Percentiles rank a stretch among this genome's conserved stretches.
These are phyloP conservation scores for Picathartes gymnocephalus DNA, from an alignment of 2,113 vertebrate species.

Conservation along the genomic window DNA sequence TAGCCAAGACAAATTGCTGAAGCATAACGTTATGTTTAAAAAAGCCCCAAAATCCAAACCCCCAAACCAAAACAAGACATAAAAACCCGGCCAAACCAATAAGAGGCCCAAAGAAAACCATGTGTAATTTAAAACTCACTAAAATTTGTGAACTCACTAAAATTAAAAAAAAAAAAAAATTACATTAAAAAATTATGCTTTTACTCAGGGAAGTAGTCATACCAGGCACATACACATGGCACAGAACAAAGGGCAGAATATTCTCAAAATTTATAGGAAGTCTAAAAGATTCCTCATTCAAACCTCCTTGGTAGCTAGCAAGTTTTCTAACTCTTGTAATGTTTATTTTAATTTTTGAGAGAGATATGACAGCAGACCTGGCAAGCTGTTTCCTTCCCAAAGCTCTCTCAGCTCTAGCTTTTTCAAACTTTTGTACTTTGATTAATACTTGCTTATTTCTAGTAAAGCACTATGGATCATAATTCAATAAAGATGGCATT, in stretches of 20 bases:
- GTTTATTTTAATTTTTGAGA: not conserved
- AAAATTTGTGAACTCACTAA: not conserved
- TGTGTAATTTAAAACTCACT: not conserved
- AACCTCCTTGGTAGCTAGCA: not conserved
- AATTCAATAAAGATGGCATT: constrained; percentile 70
- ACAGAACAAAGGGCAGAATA: not conserved
- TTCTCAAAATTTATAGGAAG: not conserved
- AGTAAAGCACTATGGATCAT: constrained; percentile 54
- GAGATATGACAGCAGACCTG: not conserved
- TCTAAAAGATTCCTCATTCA: not conserved
- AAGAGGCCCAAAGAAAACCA: not conserved
- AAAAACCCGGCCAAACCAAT: not conserved
- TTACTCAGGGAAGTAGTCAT: not conserved
- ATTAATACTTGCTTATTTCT: constrained; percentile 68
- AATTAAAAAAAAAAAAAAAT: not conserved
- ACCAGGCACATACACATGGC: not conserved
- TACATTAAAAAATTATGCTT: not conserved
- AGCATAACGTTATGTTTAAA: not conserved
- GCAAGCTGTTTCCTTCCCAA: not conserved
- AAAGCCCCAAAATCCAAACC: not conserved
- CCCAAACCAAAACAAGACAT: not conserved
- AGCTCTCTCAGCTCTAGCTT: not conserved
- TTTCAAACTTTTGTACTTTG: constrained; percentile 56
- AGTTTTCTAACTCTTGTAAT: not conserved
- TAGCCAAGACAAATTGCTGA: not conserved